Conservation (phyloP, 2,888 invertebrate genomes). For the Heteropelma amictum region DNA sequence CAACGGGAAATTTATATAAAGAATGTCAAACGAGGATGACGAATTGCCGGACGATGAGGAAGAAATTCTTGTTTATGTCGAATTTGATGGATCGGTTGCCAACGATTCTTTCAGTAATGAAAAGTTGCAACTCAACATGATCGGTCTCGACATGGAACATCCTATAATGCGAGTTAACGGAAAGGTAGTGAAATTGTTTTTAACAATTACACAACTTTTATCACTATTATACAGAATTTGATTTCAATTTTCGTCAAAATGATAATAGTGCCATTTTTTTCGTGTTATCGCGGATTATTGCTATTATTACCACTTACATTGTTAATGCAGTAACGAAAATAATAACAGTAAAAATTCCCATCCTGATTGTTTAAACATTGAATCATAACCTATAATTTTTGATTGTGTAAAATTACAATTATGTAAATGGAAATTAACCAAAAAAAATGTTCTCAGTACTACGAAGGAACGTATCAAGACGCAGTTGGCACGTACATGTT, state of each 20-base stretch:
- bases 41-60: slow-evolving; percentile 79
- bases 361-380: background rate
- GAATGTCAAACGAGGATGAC: slow-evolving; percentile 59
- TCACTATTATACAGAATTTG: too few relatives aligned
- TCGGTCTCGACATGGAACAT: slow-evolving; percentile 82
- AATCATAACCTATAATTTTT: background rate
- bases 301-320: background rate
- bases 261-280: background rate
- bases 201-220: too few relatives aligned
- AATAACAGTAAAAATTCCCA: background rate
- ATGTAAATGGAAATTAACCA: background rate
- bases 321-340: background rate
- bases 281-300: background rate
- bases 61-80: slow-evolving; percentile 82
- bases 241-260: too few relatives aligned
- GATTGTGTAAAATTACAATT: background rate
- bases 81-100: slow-evolving; percentile 79
- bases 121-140: slow-evolving; percentile 80
- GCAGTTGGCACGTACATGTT: slow-evolving; percentile 86
- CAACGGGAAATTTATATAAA: too few relatives aligned
- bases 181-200: too few relatives aligned
- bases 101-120: slow-evolving; percentile 79
- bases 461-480: slow-evolving; percentile 84
- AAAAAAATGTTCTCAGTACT: slow-evolving; percentile 66
- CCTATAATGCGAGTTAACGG: slow-evolving; percentile 85